Evolutionary conservation across 2,888 invertebrate species (phyloP).

Genomic region (Tanytarsus gracilentus): DNA sequence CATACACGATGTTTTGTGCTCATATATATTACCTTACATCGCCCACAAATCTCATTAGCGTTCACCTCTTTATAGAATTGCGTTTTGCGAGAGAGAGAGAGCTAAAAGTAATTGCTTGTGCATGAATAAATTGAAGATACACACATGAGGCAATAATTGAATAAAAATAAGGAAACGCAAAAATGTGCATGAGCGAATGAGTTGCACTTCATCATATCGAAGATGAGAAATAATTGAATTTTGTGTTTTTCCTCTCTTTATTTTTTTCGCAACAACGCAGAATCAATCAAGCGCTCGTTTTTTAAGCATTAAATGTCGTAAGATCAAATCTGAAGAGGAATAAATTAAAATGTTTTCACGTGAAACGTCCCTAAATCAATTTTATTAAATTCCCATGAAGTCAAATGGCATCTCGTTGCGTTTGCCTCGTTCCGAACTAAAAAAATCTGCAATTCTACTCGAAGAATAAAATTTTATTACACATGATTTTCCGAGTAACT

Average conservation of each 20-base stretch:
- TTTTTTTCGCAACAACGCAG: not conserved
- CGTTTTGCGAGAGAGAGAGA: not conserved
- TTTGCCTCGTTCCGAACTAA: not conserved
- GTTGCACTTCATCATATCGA: not conserved
- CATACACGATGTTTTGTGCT: conserved; percentile 25
- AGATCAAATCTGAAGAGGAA: not conserved
- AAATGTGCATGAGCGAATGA: conserved; percentile 1
- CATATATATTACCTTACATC: conserved; percentile 16
- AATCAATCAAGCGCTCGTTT: not conserved
- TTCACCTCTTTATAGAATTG: conserved; percentile 12
- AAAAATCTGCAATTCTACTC: not conserved
- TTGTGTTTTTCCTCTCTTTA: too few relatives aligned
- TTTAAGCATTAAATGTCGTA: not conserved
- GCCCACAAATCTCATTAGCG: conserved; percentile 28
- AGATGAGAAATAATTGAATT: conserved; percentile 12
- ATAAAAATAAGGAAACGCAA: conserved; percentile 8
- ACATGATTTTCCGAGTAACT: conserved; percentile 28
- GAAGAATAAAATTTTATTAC: conserved; percentile 27
- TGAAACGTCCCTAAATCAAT: too few relatives aligned
- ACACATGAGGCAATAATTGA: conserved; percentile 1
- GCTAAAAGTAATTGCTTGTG: not conserved
- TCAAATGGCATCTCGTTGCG: too few relatives aligned
- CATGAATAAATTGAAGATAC: conserved; percentile 4
- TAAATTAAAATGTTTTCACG: too few relatives aligned
- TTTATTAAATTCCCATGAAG: too few relatives aligned